Evolutionary conservation across 2,888 invertebrate genomes (phyloP), one percentile per base, ranked within the genome.

Genomic region (Coremacera marginata): DNA sequence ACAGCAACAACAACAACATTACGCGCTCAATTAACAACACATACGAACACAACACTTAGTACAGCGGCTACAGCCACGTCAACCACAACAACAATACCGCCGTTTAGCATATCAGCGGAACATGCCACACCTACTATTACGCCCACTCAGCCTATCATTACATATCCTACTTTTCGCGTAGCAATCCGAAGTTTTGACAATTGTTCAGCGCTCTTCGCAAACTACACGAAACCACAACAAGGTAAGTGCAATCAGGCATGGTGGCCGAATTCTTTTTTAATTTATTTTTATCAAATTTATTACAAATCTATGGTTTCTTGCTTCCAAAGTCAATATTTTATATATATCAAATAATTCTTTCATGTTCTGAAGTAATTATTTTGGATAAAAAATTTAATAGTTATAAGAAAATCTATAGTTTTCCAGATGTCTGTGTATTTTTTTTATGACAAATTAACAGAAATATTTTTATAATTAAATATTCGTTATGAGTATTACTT

Each of bases 171-270:
- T 34, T 81, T 82, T 76, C 79, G 80, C 49, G 81, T 82, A 49
- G 78, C 80, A 34, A 83, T 85, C 81, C 83, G 81, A 73, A 88
- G 81, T 75, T 83, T 81, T 62, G 84, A 84, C 63, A 87, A 85
- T 76, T 88, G 88, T 75, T 86, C 87, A 55, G 81, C 84, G 11
- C 78, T 86, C 5, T 88, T 88, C 79, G 83, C 84, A 84, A 86
- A 88, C 81, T 87, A 85, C 70, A 86, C 85, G 52, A 84, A 84
- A 55, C 86, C 86, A n/a, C 82, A 83, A 74, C 71, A 83, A 81
- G 87, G 87, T 87, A 71, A 84, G 83, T 79, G 44, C 44, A 11
- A 44, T 11, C 44, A 44, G 44, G 11, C 44, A 44, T 11, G 11
- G 44, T 7, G 11, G 44, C 31, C 31, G 5, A 5, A 3, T 31